Percentiles rank a stretch among this genome's conserved stretches.
These are phyloP conservation scores for Augochlora pura DNA, from an alignment of 1,140 invertebrate genomes.

Conservation along the genomic window DNA sequence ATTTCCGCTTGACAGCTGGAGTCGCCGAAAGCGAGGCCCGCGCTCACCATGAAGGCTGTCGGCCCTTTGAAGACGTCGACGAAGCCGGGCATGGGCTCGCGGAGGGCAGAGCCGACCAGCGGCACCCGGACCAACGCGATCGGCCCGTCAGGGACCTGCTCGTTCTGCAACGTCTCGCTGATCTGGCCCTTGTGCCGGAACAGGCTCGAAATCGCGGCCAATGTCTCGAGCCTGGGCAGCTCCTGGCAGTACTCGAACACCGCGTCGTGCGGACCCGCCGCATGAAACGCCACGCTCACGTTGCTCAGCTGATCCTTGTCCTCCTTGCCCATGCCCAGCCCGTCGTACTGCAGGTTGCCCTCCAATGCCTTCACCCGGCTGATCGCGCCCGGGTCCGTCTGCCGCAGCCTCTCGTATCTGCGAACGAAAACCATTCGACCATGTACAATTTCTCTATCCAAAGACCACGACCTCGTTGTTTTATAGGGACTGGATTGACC, in stretches of 20 bases:
- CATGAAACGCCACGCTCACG: conserved; percentile 66
- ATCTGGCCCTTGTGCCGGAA: conserved; percentile 60
- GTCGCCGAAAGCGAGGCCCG: conserved; percentile 63
- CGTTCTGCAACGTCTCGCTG: conserved; percentile 46
- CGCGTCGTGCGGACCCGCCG: conserved; percentile 58
- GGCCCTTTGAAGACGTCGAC: conserved; percentile 63
- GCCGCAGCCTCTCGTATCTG: conserved; percentile 69
- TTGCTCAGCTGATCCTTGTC: conserved; percentile 51
- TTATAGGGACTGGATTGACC: too few species aligned
- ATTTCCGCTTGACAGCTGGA: conserved; percentile 61
- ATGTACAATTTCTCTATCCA: not conserved
- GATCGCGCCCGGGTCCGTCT: conserved; percentile 62
- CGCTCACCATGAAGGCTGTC: conserved; percentile 69
- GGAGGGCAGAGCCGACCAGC: conserved; percentile 63
- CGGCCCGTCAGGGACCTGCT: conserved; percentile 51
- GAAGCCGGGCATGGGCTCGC: conserved; percentile 71
- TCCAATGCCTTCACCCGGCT: conserved; percentile 61
- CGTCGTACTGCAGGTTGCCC: conserved; percentile 68
- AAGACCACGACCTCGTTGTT: too few species aligned
- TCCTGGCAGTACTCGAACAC: conserved; percentile 62
- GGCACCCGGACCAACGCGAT: conserved; percentile 63
- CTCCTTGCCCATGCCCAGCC: conserved; percentile 49
- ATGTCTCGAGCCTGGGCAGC: conserved; percentile 53
- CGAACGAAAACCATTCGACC: not conserved
- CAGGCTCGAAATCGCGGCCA: conserved; percentile 47